Evolutionary conservation across 1,140 invertebrate species (phyloP).

Genomic region (Pararge aegeria): DNA sequence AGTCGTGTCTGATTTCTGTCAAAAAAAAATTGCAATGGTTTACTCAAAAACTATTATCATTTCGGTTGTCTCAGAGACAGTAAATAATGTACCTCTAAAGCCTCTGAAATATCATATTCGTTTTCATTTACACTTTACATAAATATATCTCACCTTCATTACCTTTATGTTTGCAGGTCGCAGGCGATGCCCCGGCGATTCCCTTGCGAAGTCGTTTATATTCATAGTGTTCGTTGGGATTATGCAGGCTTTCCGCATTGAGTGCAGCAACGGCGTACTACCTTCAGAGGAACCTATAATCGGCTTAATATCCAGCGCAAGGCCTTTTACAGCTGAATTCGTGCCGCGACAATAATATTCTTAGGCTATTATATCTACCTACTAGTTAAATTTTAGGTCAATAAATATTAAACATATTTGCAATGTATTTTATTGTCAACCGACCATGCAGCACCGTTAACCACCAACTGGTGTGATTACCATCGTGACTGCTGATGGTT

Average conservation of each 20-base stretch:
- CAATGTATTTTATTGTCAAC: too few relatives aligned
- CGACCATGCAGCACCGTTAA: too few relatives aligned
- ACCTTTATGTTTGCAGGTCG: constrained; percentile 80
- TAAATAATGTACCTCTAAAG: too few relatives aligned
- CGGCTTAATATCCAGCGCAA: constrained; percentile 57
- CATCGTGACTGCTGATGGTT: too few relatives aligned
- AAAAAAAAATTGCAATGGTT: too few relatives aligned
- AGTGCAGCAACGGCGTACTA: constrained; percentile 50
- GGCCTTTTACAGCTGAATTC: constrained; percentile 55
- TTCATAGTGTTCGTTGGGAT: constrained; percentile 87
- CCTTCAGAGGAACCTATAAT: constrained; percentile 53
- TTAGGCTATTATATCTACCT: background rate
- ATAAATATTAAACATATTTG: too few relatives aligned
- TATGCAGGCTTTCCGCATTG: constrained; percentile 81
- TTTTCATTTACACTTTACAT: too few relatives aligned
- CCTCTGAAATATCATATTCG: too few relatives aligned
- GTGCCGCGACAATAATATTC: constrained; percentile 19
- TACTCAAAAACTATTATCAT: too few relatives aligned
- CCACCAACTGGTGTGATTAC: too few relatives aligned
- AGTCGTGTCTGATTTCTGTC: too few relatives aligned
- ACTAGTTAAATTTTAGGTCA: background rate
- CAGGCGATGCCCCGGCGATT: constrained; percentile 88
- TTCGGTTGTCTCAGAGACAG: too few relatives aligned
- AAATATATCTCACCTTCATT: background rate
- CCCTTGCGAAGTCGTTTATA: constrained; percentile 85